Evolutionary conservation across 2,797 vertebrate species (phyloP).

Genomic region (Acrocephalus scirpaceus): DNA sequence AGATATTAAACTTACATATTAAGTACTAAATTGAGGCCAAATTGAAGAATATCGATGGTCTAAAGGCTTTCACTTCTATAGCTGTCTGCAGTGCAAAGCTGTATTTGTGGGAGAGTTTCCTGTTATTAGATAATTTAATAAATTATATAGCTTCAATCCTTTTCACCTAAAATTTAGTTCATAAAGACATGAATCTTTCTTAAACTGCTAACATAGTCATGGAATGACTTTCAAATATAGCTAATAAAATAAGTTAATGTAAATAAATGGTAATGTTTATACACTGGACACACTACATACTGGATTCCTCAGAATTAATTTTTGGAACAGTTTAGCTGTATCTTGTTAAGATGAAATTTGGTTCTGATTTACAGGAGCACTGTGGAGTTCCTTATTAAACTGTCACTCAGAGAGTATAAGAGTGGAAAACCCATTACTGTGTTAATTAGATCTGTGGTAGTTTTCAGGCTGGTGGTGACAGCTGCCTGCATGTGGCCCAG

Average conservation of each 20-base stretch:
- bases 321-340: background rate
- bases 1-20: conserved; percentile 43
- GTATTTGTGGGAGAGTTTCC: background rate
- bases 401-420: conserved; percentile 29
- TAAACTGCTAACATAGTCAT: background rate
- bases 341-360: conserved; percentile 30
- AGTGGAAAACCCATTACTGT: conserved; percentile 60
- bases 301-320: conserved; percentile 31
- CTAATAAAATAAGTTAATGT: background rate
- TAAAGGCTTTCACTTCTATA: background rate
- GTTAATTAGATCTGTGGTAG: conserved; percentile 60
- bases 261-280: background rate
- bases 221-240: background rate
- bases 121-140: background rate
- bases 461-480: conserved; percentile 31
- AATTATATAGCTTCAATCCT: background rate
- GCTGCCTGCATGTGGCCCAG: background rate
- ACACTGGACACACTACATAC: background rate
- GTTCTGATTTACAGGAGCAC: conserved; percentile 53
- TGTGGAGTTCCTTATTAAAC: conserved; percentile 62
- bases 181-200: background rate
- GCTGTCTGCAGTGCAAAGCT: background rate
- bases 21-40: background rate
- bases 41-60: background rate
- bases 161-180: background rate